Percentiles rank a stretch among this genome's conserved stretches.
Evolutionary conservation across 2,888 invertebrate species (phyloP).

Genomic region (Salpingus planirostris): DNA sequence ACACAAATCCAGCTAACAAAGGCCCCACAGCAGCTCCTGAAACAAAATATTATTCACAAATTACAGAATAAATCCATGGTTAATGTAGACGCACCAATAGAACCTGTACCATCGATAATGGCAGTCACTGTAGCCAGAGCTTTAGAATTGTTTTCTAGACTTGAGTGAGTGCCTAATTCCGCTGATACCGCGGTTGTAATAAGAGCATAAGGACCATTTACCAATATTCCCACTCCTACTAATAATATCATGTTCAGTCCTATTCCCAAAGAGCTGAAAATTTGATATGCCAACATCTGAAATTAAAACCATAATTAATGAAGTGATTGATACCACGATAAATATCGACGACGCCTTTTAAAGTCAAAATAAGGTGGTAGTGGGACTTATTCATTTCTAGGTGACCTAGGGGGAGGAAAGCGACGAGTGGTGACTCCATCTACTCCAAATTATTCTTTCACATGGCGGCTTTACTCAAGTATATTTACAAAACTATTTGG

Average conservation of each 20-base stretch:
- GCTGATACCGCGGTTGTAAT: constrained; percentile 96
- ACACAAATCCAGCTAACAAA: constrained; percentile 75
- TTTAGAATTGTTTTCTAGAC: constrained; percentile 73
- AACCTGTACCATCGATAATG: constrained; percentile 95
- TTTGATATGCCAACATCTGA: constrained; percentile 74
- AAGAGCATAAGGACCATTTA: constrained; percentile 93
- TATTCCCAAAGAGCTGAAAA: constrained; percentile 50
- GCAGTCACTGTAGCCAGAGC: constrained; percentile 96
- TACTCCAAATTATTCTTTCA: no score
- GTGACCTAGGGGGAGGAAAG: no score
- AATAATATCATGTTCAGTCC: constrained; percentile 58
- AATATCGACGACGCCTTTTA: not conserved
- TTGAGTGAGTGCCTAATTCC: constrained; percentile 79
- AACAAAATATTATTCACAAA: no score
- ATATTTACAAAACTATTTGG: no score
- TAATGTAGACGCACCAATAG: constrained; percentile 50
- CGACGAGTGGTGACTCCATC: no score
- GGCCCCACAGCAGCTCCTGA: constrained; percentile 90
- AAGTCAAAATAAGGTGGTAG: constrained; percentile 3
- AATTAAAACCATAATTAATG: constrained; percentile 22
- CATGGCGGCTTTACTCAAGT: no score
- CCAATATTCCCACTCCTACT: constrained; percentile 67
- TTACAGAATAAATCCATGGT: constrained; percentile 2
- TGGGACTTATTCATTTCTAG: no score
- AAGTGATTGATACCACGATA: not conserved